Conservation (phyloP, 2,797 vertebrate species). For the Anniella stebbinsi region DNA sequence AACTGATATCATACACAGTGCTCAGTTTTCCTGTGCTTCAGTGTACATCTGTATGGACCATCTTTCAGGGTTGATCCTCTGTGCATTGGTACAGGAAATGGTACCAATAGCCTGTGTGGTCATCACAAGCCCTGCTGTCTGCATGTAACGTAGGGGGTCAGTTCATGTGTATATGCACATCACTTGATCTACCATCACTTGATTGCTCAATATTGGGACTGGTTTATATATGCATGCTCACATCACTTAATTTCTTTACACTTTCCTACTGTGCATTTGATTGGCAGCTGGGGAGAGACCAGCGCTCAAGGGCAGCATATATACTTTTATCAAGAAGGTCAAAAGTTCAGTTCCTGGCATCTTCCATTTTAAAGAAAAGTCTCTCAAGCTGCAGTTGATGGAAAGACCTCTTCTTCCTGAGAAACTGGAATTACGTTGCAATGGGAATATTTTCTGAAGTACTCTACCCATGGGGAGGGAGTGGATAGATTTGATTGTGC, state of each 20-base stretch:
- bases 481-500: too few species aligned
- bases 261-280: background rate
- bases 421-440: background rate
- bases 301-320: background rate
- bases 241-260: background rate
- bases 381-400: background rate
- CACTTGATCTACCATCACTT: background rate
- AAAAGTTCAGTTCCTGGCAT: background rate
- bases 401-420: background rate
- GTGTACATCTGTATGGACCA: background rate
- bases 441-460: too few species aligned
- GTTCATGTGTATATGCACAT: background rate
- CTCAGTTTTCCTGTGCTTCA: too few species aligned
- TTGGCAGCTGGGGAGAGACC: background rate
- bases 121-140: background rate
- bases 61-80: too few species aligned
- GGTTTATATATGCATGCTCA: background rate
- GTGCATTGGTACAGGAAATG: background rate
- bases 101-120: background rate
- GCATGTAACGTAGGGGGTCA: background rate
- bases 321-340: background rate
- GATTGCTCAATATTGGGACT: background rate
- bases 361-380: background rate
- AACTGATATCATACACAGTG: background rate
- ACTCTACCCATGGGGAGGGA: too few species aligned